Conservation (phyloP, 2,888 invertebrate species). For the Ethmia dodecea region DNA sequence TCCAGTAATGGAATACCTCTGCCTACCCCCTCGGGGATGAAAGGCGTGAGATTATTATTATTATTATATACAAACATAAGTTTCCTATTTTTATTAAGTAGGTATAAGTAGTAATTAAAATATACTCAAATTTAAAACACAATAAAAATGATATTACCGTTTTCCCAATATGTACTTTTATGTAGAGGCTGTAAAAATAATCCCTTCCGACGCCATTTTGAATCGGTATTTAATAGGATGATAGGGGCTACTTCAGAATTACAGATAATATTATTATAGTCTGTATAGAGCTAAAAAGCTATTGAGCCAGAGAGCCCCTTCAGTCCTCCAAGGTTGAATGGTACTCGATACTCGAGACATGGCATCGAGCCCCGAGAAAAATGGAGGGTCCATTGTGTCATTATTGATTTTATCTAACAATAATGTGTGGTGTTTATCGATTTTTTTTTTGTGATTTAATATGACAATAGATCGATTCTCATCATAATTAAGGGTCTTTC, state of each 20-base stretch:
- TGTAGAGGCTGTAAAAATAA: not conserved
- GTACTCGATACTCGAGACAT: slow-evolving; percentile 23
- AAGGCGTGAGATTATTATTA: no score
- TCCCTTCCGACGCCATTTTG: not conserved
- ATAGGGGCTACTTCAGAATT: not conserved
- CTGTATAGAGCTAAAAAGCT: slow-evolving; percentile 9
- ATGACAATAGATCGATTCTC: no score
- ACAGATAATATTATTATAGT: slow-evolving; percentile 1
- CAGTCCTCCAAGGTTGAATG: slow-evolving; percentile 20
- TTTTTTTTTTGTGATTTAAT: no score
- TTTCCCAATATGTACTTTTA: not conserved
- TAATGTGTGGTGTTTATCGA: no score
- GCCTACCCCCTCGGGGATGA: no score
- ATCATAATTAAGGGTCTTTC: no score
- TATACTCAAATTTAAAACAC: no score
- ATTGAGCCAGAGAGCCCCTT: slow-evolving; percentile 20
- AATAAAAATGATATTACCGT: no score
- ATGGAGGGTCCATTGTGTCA: slow-evolving; percentile 22
- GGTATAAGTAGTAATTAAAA: no score
- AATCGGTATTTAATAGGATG: not conserved
- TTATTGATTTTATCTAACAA: slow-evolving; percentile 9
- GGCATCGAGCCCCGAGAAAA: slow-evolving; percentile 12
- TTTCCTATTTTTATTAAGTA: no score
- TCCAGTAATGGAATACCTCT: no score
- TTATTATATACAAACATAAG: no score